phyloP scores from a whole-genome alignment of 2,888 invertebrate species.

The Sisyra terminalis region DNA sequence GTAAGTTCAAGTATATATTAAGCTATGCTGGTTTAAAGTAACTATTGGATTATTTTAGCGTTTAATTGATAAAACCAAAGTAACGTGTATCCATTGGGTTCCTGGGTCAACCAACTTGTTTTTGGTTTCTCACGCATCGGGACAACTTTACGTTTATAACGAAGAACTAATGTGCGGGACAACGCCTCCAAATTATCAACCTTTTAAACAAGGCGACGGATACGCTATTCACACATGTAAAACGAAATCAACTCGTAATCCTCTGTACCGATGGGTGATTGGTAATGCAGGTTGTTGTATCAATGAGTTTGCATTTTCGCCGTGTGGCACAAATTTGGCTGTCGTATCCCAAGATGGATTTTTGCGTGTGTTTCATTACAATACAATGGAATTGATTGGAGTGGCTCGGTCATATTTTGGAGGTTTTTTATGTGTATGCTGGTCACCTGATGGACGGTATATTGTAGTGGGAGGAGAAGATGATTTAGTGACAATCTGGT shows the following conservation, averaged over 20 bases:
- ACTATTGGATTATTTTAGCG: conserved; percentile 34
- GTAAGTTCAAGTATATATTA: conserved; percentile 30
- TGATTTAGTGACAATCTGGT: conserved; percentile 96
- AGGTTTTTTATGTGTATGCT: conserved; percentile 90
- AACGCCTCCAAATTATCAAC: conserved; percentile 84
- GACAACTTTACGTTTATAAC: conserved; percentile 94
- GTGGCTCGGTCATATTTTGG: conserved; percentile 95
- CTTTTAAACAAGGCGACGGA: conserved; percentile 87
- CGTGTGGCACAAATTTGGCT: conserved; percentile 83
- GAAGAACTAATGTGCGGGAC: conserved; percentile 86
- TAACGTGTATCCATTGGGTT: conserved; percentile 96
- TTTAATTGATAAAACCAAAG: conserved; percentile 82
- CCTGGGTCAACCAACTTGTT: conserved; percentile 90
- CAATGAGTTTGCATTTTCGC: conserved; percentile 95
- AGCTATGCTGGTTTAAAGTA: too few species aligned
- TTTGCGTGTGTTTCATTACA: conserved; percentile 89
- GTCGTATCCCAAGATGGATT: conserved; percentile 92
- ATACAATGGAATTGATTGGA: conserved; percentile 91
- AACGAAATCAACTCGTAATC: conserved; percentile 90
- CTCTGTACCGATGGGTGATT: conserved; percentile 78
- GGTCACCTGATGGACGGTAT: conserved; percentile 93
- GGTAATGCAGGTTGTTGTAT: conserved; percentile 69
- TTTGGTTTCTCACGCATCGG: conserved; percentile 86
- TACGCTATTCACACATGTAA: conserved; percentile 92
- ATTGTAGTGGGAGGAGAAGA: conserved; percentile 97